Evolutionary conservation across 2,113 vertebrate genomes (phyloP), one percentile per base, ranked within the genome.

Genomic region (sheep (Ovis aries)): DNA sequence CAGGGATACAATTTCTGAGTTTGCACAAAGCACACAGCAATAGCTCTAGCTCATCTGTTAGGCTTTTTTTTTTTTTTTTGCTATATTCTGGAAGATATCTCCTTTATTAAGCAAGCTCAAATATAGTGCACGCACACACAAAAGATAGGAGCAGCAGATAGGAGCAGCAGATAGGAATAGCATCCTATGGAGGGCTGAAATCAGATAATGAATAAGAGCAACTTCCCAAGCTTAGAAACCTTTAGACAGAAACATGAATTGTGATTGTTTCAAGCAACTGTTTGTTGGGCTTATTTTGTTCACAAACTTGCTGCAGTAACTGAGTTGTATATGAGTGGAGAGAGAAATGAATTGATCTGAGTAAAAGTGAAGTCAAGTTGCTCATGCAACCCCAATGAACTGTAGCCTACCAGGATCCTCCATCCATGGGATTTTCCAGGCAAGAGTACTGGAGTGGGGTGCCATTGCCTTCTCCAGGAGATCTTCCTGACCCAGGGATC

Each of bases 71-170:
- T 25, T n/a, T 83, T 36, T 84, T 53, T 53, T 85, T 55, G 2
- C n/a, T 64, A 31, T 40, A 45, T 48, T 94, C 45, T 74, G 52
- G 16, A 87, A 90, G 19, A 40, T 19, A 27, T 1, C 14, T 85
- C 17, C 48, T 67, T 80, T 25, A 50, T 90, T 88, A 83, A 96
- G 29, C 82, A 94, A 89, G 14, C 29, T 57, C 59, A 55, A 64
- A 53, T 25, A 81, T 4, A 85, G 31, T 4, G 0, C 2, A 0
- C n/a, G 5, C 64, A 36, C 31, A 64, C 33, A n/a, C 17, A 36
- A 4, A 59, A 59, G 57, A 59, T 17, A 36, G 25, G 43, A 36
- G 43, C 23, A 78, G 77, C 15, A 57, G 10, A 48, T 0, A 67
- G n/a, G 67, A 87, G 36, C 36, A 78, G 77, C 15, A 57, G 10